Evolutionary conservation across 2,888 invertebrate genomes (phyloP).

Genomic region (Homarus gammarus): DNA sequence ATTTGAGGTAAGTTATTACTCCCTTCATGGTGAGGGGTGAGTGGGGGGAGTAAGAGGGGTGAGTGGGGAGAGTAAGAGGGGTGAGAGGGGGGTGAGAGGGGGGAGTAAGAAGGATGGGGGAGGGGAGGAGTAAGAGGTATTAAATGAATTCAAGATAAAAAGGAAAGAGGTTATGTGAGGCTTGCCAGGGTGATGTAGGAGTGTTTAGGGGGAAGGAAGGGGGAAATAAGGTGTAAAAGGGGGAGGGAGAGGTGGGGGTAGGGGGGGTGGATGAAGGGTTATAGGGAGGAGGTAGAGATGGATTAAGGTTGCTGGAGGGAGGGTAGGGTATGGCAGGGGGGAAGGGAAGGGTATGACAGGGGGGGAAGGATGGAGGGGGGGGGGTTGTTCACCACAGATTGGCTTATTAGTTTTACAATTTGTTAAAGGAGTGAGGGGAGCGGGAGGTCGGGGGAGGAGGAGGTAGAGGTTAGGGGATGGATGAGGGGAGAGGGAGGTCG

Average conservation of each 20-base stretch:
- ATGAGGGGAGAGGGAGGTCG: neutral
- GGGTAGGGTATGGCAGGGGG: no score
- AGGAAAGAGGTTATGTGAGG: constrained; percentile 33
- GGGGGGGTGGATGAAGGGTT: no score
- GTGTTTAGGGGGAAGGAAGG: neutral
- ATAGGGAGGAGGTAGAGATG: no score
- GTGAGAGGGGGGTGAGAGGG: no score
- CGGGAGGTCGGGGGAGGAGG: no score
- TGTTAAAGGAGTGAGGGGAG: neutral
- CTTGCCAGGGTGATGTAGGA: constrained; percentile 2
- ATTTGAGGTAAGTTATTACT: constrained; percentile 50
- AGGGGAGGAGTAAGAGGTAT: constrained; percentile 48
- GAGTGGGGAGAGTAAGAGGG: constrained; percentile 22
- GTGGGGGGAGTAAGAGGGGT: constrained; percentile 29
- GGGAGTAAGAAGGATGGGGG: neutral
- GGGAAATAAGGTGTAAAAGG: neutral
- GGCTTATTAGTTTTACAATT: neutral
- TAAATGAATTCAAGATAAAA: constrained; percentile 49
- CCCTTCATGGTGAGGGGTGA: constrained; percentile 38
- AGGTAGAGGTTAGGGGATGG: neutral
- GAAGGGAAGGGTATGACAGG: neutral
- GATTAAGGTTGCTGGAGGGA: no score
- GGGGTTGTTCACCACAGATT: neutral
- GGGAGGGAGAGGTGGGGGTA: no score
- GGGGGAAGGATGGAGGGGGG: neutral